Percentiles rank a stretch among this genome's conserved stretches.
phyloP scores from a whole-genome alignment of 2,113 vertebrate species.

The Lepidothrix coronata region DNA sequence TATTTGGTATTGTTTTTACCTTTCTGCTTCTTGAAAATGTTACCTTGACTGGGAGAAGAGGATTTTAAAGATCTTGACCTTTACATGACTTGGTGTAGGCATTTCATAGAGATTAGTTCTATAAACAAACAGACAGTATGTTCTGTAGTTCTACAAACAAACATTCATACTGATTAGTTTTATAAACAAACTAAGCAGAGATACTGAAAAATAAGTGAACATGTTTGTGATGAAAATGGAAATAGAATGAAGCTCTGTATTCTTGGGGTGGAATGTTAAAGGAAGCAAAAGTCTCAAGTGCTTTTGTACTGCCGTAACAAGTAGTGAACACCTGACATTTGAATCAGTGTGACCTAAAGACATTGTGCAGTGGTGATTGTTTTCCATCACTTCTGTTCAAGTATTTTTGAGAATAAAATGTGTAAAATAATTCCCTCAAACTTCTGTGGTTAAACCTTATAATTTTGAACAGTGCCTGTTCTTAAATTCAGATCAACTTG shows the following conservation, averaged over 20 bases:
- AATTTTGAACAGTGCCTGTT: neutral
- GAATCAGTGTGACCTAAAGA: neutral
- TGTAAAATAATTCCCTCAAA: neutral
- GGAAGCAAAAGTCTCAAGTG: neutral
- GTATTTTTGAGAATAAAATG: neutral
- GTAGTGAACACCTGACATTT: neutral
- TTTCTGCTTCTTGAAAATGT: neutral
- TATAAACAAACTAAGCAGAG: neutral
- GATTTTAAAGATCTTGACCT: slow-evolving; percentile 21
- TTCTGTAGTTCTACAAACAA: neutral
- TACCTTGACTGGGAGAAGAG: neutral
- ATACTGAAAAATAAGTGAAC: neutral
- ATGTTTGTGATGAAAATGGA: neutral
- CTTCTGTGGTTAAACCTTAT: neutral
- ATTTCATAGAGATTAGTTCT: neutral
- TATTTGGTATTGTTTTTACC: neutral
- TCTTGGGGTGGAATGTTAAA: neutral
- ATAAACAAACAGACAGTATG: neutral
- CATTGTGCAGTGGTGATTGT: neutral
- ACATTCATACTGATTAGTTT: neutral
- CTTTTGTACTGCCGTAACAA: neutral
- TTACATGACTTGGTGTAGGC: neutral
- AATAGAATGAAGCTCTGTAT: neutral
- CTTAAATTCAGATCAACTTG: neutral
- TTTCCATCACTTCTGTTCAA: neutral